Evolutionary conservation across 2,113 vertebrate genomes (phyloP), one percentile per base, ranked within the genome.

Genomic region (Casuarius casuarius): DNA sequence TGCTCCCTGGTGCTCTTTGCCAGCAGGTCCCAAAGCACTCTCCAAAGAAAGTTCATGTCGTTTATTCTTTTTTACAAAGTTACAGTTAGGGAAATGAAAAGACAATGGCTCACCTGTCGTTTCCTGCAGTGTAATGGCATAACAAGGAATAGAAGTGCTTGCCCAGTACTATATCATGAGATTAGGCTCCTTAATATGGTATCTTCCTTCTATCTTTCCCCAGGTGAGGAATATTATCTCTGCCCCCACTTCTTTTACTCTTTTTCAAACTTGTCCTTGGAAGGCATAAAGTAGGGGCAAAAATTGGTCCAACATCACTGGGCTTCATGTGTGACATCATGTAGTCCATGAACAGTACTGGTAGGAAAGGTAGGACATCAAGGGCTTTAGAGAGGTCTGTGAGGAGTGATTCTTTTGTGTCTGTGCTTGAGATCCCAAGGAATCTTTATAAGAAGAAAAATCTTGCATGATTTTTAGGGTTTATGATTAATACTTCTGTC

Each of bases 401-500:
- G 26, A 49, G 38, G 38, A 62, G 16, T 11, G 23, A 31, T 86
- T 82, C 26, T 51, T n/a, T 77, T 88, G 46, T 12, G 8, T 74
- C 56, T 63, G 8, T 78, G 25, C 70, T 82, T 71, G 40, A 67
- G 22, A 71, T 48, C 21, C 76, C 35, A 62, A 73, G 29, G 20
- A 33, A 51, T 10, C 22, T 35, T 54, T 22, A 7, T 13, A 86
- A 6, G 29, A 23, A 78, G 12, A 56, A 74, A 19, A 51, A 48
- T 61, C 21, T 84, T 66, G 77, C 70, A 49, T 89, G 5, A 44
- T 51, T 81, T 81, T 72, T 62, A 72, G 13, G 49, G 68, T 58
- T 92, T 94, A 19, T 33, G 79, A 74, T 74, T 58, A 73, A 48
- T 79, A 42, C 14, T 87, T 94, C 10, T 42, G 12, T 90, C 35